phyloP scores from a whole-genome alignment of 2,113 vertebrate genomes.

The Buteo buteo region DNA sequence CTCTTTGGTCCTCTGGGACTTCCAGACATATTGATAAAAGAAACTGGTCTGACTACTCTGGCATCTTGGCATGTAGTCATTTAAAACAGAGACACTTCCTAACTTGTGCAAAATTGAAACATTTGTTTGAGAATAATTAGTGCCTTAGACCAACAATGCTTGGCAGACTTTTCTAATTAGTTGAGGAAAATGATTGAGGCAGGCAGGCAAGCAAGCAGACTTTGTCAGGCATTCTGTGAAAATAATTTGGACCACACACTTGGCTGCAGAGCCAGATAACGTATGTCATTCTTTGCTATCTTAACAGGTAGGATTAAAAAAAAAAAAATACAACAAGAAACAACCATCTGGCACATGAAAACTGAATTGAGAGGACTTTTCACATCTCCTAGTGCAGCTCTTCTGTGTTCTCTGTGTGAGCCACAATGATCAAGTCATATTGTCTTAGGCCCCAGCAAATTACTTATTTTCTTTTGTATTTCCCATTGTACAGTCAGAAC shows the following conservation, averaged over 20 bases:
- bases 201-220: constrained; percentile 51
- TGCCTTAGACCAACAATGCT: constrained; percentile 51
- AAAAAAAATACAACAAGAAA: background rate
- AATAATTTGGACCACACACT: constrained; percentile 59
- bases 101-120: constrained; percentile 49
- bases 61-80: constrained; percentile 29
- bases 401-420: background rate
- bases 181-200: constrained; percentile 53
- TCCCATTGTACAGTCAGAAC: constrained; percentile 18
- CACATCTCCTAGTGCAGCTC: background rate
- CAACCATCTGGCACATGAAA: constrained; percentile 15
- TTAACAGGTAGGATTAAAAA: constrained; percentile 50
- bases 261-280: constrained; percentile 42
- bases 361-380: background rate
- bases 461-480: constrained; percentile 18
- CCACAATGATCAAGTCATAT: background rate
- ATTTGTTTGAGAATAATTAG: constrained; percentile 65
- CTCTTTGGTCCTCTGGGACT: background rate
- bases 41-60: constrained; percentile 13
- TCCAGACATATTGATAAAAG: constrained; percentile 5
- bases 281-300: constrained; percentile 43
- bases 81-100: constrained; percentile 49
- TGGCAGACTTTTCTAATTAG: constrained; percentile 70
- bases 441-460: background rate
- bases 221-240: constrained; percentile 54